Percentiles rank a stretch among this genome's conserved stretches.
Evolutionary conservation across 2,888 invertebrate genomes (phyloP).

Genomic region (Drosophila leonis): DNA sequence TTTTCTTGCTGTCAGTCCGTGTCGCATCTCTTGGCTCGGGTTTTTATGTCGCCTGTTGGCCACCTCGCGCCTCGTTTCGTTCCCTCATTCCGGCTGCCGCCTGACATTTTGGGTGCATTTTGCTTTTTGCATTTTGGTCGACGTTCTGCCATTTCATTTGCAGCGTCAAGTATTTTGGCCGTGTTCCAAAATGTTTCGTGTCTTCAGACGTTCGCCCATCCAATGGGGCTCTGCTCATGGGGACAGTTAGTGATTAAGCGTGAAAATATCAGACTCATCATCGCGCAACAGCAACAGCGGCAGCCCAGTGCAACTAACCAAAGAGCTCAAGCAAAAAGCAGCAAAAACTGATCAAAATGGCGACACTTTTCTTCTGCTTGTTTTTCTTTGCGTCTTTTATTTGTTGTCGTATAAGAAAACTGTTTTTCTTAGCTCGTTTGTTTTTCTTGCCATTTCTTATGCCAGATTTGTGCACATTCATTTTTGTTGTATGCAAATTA

Average conservation of each 20-base stretch:
- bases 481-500: slow-evolving; percentile 57
- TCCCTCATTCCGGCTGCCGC: slow-evolving; percentile 13
- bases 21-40: slow-evolving; percentile 57
- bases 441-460: slow-evolving; percentile 37
- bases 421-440: slow-evolving; percentile 33
- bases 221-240: slow-evolving; percentile 52
- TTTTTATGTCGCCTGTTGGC: slow-evolving; percentile 16
- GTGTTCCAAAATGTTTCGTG: slow-evolving; percentile 69
- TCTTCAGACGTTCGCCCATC: slow-evolving; percentile 51
- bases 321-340: slow-evolving; percentile 5
- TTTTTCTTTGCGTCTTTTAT: slow-evolving; percentile 43
- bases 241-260: slow-evolving; percentile 83
- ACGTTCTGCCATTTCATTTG: slow-evolving; percentile 80
- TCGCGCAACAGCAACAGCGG: slow-evolving; percentile 27
- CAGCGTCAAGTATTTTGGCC: slow-evolving; percentile 81
- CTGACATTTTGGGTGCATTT: slow-evolving; percentile 60
- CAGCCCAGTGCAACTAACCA: slow-evolving; percentile 11
- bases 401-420: slow-evolving; percentile 15
- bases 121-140: slow-evolving; percentile 55
- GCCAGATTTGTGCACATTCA: slow-evolving; percentile 44
- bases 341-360: slow-evolving; percentile 48
- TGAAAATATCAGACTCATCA: slow-evolving; percentile 79
- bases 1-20: slow-evolving; percentile 50
- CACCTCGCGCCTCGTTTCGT: neutral
- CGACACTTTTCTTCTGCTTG: slow-evolving; percentile 61